Conservation (phyloP, 2,888 invertebrate genomes). For the Reticulitermes lucifugus region DNA sequence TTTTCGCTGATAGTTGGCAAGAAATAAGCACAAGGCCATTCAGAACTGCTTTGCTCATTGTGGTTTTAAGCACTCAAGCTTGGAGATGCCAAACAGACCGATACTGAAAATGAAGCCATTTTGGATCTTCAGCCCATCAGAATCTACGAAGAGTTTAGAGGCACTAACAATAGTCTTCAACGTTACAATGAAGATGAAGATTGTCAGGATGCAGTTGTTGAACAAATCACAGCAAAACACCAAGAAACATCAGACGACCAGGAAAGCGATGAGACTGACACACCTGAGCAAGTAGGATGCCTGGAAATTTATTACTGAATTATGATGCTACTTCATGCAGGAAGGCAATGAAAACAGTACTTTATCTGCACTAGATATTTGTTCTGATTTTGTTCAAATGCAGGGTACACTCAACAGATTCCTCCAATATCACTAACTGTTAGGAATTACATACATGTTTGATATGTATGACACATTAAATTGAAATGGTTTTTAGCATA, state of each 20-base stretch:
- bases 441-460: too few relatives aligned
- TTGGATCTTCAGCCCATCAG: too few relatives aligned
- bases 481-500: too few relatives aligned
- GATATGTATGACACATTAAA: too few relatives aligned
- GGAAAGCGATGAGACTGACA: not conserved
- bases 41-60: not conserved
- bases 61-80: not conserved
- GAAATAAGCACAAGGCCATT: not conserved
- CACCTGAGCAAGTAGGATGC: not conserved
- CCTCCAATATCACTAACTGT: too few relatives aligned
- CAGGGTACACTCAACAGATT: too few relatives aligned
- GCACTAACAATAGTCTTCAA: not conserved
- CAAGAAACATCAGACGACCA: not conserved
- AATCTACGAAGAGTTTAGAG: too few relatives aligned
- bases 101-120: not conserved
- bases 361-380: not conserved
- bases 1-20: not conserved
- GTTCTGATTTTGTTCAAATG: too few relatives aligned
- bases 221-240: not conserved
- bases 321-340: not conserved
- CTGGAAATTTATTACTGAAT: not conserved
- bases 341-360: not conserved
- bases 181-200: not conserved
- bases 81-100: not conserved
- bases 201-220: not conserved